phyloP scores from a whole-genome alignment of 2,113 vertebrate species.

The Pseudolaguvia tuberculata region DNA sequence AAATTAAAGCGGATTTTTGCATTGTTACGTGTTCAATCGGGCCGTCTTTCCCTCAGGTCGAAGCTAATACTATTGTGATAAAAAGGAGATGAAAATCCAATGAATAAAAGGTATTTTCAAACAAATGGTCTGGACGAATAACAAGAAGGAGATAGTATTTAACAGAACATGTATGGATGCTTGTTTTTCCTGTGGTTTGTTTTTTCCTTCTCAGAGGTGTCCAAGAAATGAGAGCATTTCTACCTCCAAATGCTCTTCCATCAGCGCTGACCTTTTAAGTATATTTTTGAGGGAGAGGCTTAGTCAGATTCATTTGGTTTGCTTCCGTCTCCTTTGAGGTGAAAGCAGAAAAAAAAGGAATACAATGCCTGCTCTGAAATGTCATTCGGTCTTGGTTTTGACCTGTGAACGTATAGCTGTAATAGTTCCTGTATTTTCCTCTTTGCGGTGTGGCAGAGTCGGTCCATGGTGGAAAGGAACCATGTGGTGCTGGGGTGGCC shows the following conservation, averaged over 20 bases:
- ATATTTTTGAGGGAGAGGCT: background rate
- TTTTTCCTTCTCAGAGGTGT: background rate
- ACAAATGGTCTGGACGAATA: conserved; percentile 45
- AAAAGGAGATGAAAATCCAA: conserved; percentile 36
- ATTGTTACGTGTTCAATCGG: conserved; percentile 22
- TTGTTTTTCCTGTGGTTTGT: background rate
- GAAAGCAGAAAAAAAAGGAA: background rate
- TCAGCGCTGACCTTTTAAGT: background rate
- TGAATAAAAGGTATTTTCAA: conserved; percentile 46
- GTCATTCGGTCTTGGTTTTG: background rate
- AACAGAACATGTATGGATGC: background rate
- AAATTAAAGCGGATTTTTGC: conserved; percentile 24
- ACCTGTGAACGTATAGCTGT: conserved; percentile 21
- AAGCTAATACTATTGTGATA: conserved; percentile 49
- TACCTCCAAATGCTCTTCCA: background rate
- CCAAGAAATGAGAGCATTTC: background rate
- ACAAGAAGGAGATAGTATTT: conserved; percentile 44
- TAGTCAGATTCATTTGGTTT: conserved; percentile 10
- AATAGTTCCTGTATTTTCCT: conserved; percentile 53
- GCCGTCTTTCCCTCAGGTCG: conserved; percentile 22
- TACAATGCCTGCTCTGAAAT: conserved; percentile 10
- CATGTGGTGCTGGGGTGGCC: conserved; percentile 55
- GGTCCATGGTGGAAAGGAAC: conserved; percentile 57
- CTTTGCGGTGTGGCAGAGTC: conserved; percentile 51
- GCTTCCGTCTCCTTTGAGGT: background rate